A percentile compares a stretch with the other conserved stretches of the same genome.
Conservation (phyloP, 2,888 invertebrate species). For the Morpho achilles region DNA sequence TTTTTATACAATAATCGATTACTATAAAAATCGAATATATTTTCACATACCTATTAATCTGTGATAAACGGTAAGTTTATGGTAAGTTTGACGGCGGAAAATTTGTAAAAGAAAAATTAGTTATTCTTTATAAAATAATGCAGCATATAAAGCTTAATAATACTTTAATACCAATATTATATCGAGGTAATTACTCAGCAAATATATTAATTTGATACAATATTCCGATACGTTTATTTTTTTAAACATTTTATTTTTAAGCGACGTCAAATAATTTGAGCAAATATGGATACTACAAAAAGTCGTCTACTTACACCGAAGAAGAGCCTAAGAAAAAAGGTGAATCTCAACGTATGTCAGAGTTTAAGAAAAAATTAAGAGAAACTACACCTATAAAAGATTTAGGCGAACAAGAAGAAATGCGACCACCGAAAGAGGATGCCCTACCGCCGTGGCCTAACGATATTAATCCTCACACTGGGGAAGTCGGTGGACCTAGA, state of each 20-base stretch:
- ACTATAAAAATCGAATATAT: too few relatives aligned
- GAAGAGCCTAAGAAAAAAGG: constrained; percentile 32
- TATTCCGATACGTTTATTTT: too few relatives aligned
- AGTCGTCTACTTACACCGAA: constrained; percentile 31
- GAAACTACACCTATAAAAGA: constrained; percentile 84
- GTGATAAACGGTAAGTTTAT: too few relatives aligned
- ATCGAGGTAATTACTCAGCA: background rate
- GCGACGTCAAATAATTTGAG: constrained; percentile 3
- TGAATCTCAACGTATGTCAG: constrained; percentile 74
- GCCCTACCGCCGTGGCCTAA: constrained; percentile 91
- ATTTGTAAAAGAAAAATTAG: too few relatives aligned
- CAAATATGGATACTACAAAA: constrained; percentile 38
- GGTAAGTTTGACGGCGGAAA: too few relatives aligned
- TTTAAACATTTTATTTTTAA: too few relatives aligned
- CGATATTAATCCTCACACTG: constrained; percentile 93
- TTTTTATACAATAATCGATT: too few relatives aligned
- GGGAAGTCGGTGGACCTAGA: constrained; percentile 95
- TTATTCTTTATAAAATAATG: constrained; percentile 2
- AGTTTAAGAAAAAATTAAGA: constrained; percentile 87
- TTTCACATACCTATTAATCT: too few relatives aligned
- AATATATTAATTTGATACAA: too few relatives aligned
- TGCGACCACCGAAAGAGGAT: constrained; percentile 89
- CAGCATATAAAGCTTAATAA: constrained; percentile 1
- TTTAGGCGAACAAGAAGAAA: constrained; percentile 86
- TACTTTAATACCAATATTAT: background rate